Conservation (phyloP, 2,888 invertebrate species). For the Drosophila testacea region DNA sequence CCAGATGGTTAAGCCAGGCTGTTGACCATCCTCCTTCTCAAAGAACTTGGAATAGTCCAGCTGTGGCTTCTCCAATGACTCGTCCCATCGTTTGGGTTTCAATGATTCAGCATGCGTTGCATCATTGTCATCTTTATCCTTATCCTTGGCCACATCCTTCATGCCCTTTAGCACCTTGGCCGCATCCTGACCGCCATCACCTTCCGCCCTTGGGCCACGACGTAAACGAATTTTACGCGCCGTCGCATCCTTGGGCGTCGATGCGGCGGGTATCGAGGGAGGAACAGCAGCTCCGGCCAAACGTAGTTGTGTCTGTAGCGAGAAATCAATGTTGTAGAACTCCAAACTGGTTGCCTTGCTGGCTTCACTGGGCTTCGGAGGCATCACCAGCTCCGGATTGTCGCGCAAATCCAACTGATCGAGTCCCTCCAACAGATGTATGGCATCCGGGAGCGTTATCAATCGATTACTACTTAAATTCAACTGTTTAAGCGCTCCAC, state of each 20-base stretch:
- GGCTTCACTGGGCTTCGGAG: conserved; percentile 95
- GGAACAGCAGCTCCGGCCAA: conserved; percentile 95
- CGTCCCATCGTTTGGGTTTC: conserved; percentile 98
- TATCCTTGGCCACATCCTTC: conserved; percentile 89
- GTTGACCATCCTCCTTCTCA: conserved; percentile 96
- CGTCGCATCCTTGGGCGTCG: conserved; percentile 94
- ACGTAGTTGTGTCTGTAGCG: conserved; percentile 96
- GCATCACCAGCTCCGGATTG: conserved; percentile 98
- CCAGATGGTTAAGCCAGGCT: conserved; percentile 97
- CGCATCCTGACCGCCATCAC: conserved; percentile 91
- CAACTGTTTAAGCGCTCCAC: conserved; percentile 96
- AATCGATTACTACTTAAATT: conserved; percentile 96
- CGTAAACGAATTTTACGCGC: conserved; percentile 96
- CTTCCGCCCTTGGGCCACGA: conserved; percentile 89
- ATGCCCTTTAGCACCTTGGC: conserved; percentile 94
- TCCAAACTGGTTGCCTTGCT: conserved; percentile 92
- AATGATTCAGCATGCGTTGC: conserved; percentile 79
- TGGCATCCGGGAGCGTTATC: conserved; percentile 98
- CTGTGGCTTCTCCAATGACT: conserved; percentile 96
- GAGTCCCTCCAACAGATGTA: conserved; percentile 96
- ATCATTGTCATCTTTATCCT: conserved; percentile 86
- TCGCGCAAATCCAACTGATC: conserved; percentile 95
- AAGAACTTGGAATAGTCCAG: conserved; percentile 99
- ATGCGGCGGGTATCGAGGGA: conserved; percentile 89
- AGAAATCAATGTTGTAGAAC: conserved; percentile 99